phyloP scores from a whole-genome alignment of 30 jellyfish, hydroid and myxozoan species.

The Turritopsis dohrnii region DNA sequence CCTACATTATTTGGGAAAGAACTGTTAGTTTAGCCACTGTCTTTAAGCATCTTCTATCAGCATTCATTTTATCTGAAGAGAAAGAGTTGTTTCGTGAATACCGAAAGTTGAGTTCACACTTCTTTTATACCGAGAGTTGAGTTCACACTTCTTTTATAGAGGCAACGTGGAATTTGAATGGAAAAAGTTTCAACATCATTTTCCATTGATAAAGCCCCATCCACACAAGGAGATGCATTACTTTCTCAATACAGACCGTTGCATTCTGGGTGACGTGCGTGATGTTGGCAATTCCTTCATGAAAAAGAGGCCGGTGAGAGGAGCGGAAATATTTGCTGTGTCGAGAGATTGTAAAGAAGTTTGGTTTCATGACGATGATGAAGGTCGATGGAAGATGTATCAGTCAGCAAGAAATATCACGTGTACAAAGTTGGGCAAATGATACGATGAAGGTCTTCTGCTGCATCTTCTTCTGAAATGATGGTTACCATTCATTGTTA shows the following conservation, averaged over 20 bases:
- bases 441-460: no score
- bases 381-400: background rate
- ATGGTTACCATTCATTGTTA: no score
- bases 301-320: background rate
- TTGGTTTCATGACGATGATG: constrained; percentile 7
- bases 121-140: background rate
- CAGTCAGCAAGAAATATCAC: background rate
- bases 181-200: constrained; percentile 1
- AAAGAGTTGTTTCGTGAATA: no score
- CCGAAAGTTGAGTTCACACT: no score
- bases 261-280: constrained; percentile 14
- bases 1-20: no score
- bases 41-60: no score
- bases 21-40: no score
- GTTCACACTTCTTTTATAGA: background rate
- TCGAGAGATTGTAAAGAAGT: background rate
- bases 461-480: no score
- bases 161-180: constrained; percentile 16
- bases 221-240: constrained; percentile 1
- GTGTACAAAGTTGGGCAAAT: constrained; percentile 8
- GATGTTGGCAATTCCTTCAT: constrained; percentile 6
- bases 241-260: constrained; percentile 10
- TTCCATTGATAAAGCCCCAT: constrained; percentile 9
- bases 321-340: constrained; percentile 19
- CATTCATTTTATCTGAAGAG: no score